These are phyloP conservation scores for Aurelia aurita DNA, from an alignment of 30 jellyfish, hydroid and myxozoan genomes.

Conservation along the genomic window DNA sequence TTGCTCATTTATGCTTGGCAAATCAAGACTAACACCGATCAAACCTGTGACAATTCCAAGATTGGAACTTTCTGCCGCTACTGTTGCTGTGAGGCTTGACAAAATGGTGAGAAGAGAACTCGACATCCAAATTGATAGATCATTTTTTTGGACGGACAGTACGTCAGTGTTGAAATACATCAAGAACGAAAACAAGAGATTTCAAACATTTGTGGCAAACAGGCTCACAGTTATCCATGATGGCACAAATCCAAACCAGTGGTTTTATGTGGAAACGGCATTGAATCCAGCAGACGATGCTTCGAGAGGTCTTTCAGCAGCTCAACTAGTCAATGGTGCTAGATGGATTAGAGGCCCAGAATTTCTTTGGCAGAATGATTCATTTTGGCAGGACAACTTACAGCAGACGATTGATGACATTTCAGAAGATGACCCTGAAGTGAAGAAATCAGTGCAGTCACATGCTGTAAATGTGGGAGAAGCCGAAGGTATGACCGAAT, in stretches of 20 bases:
- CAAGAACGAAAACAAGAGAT: neutral
- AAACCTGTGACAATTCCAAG: constrained; percentile 46
- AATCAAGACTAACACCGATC: constrained; percentile 51
- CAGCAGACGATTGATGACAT: neutral
- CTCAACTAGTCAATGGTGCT: constrained; percentile 2
- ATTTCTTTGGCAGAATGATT: constrained; percentile 22
- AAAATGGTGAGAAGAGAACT: constrained; percentile 22
- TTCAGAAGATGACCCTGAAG: constrained; percentile 57
- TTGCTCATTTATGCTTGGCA: constrained; percentile 50
- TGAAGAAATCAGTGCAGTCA: constrained; percentile 23
- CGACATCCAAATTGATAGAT: neutral
- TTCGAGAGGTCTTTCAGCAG: constrained; percentile 51
- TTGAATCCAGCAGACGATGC: constrained; percentile 65
- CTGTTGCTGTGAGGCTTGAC: constrained; percentile 16
- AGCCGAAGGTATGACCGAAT: neutral
- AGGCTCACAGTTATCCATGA: constrained; percentile 34
- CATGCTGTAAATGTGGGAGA: neutral
- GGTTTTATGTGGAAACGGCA: constrained; percentile 53
- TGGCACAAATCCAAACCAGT: constrained; percentile 31
- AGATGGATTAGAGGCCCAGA: constrained; percentile 69
- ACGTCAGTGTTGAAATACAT: constrained; percentile 51
- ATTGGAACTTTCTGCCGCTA: constrained; percentile 47
- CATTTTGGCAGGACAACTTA: constrained; percentile 3
- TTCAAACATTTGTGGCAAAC: no score
- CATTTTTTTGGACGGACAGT: constrained; percentile 72